A percentile compares a stretch with the other conserved stretches of the same genome.
phyloP scores from a whole-genome alignment of 92 coral and sea anemone species.

The Siderastrea radians region DNA sequence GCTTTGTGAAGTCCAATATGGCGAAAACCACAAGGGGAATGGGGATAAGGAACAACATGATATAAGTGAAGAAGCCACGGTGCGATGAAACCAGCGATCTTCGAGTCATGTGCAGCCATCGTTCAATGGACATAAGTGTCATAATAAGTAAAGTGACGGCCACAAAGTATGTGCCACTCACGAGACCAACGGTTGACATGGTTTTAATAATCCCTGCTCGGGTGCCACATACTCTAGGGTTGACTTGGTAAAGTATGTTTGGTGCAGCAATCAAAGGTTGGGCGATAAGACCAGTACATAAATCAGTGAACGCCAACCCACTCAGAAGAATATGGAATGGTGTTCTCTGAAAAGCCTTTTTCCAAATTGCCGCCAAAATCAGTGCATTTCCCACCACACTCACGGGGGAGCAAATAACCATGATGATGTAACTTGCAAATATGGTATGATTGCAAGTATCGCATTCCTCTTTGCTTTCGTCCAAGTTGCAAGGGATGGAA shows the following conservation, averaged over 20 bases:
- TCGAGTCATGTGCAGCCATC: conserved; percentile 24
- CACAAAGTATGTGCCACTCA: background rate
- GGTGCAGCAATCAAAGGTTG: background rate
- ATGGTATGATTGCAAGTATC: too few species aligned
- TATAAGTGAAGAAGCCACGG: background rate
- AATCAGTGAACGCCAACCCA: conserved; percentile 25
- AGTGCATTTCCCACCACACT: conserved; percentile 15
- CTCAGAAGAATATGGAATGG: conserved; percentile 7
- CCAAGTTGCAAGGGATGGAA: background rate
- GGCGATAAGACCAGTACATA: conserved; percentile 4
- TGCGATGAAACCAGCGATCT: background rate
- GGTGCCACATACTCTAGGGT: background rate
- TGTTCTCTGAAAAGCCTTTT: background rate
- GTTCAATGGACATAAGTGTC: conserved; percentile 17
- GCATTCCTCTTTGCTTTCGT: too few species aligned
- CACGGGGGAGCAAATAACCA: conserved; percentile 3
- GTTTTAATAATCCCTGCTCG: background rate
- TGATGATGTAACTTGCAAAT: background rate
- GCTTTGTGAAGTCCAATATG: background rate
- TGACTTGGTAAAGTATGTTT: background rate
- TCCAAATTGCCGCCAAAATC: conserved; percentile 30
- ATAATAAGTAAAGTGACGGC: background rate
- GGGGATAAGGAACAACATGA: background rate
- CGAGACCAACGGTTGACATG: background rate
- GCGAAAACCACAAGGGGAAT: background rate